phyloP scores from a whole-genome alignment of 2,113 vertebrate species.

The Acinonyx jubatus region DNA sequence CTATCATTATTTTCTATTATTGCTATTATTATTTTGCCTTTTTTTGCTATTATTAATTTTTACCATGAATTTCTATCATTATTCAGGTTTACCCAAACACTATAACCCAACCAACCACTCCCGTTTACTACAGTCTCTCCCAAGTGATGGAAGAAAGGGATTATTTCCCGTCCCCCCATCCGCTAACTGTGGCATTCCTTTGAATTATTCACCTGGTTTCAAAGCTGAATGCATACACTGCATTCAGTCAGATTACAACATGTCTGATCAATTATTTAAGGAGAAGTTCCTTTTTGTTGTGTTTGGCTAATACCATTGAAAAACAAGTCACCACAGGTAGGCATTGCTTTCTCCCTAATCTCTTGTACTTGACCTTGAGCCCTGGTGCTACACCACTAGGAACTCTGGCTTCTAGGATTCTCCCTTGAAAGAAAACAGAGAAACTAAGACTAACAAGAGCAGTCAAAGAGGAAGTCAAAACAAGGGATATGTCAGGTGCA shows the following conservation, averaged over 20 bases:
- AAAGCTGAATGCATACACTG: constrained; percentile 37
- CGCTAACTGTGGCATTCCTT: neutral
- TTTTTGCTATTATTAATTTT: neutral
- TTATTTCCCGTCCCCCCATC: neutral
- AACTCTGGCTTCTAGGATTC: neutral
- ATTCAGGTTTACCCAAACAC: neutral
- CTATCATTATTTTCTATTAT: no score
- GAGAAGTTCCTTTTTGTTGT: constrained; percentile 52
- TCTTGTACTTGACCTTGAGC: constrained; percentile 40
- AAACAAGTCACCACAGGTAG: neutral
- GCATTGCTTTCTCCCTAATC: neutral
- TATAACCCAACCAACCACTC: neutral
- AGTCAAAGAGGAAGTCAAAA: constrained; percentile 22
- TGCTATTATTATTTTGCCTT: no score
- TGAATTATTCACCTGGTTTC: constrained; percentile 64
- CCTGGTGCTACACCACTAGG: neutral
- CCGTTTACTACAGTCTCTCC: neutral
- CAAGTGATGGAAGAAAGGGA: neutral
- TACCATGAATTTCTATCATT: neutral
- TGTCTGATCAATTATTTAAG: constrained; percentile 62
- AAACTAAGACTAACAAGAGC: constrained; percentile 34
- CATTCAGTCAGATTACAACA: constrained; percentile 60
- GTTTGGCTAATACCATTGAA: neutral
- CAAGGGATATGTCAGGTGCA: neutral
- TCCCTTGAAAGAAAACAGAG: constrained; percentile 33